These are phyloP conservation scores for Turnix velox DNA, from an alignment of 2,113 vertebrate species.

Conservation along the genomic window DNA sequence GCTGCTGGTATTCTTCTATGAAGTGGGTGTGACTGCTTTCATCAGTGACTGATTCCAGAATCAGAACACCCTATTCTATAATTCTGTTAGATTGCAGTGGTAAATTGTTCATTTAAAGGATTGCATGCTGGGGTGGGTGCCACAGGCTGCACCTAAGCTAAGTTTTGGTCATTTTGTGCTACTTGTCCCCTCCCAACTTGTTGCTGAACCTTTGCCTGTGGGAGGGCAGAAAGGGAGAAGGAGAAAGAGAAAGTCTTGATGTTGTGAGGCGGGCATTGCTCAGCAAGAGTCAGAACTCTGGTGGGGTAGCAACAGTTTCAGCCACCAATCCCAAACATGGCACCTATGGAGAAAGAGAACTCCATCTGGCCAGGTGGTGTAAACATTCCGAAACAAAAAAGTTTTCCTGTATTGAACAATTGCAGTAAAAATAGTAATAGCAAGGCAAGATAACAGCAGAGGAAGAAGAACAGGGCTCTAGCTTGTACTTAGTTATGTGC, in stretches of 20 bases:
- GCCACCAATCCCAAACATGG: neutral
- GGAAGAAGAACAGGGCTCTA: neutral
- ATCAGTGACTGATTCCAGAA: neutral
- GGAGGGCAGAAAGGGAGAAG: neutral
- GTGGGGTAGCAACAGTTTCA: neutral
- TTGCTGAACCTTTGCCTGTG: neutral
- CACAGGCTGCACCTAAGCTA: neutral
- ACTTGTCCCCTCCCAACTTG: neutral
- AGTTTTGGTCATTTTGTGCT: neutral
- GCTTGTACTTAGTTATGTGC: neutral
- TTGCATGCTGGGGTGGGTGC: neutral
- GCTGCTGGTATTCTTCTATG: neutral
- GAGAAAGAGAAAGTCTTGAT: neutral
- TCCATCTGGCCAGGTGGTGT: accelerated
- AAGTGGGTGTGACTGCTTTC: neutral
- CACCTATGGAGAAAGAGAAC: neutral
- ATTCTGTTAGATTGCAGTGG: neutral
- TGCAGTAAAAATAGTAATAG: neutral
- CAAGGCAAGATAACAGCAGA: neutral
- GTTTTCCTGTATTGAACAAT: neutral
- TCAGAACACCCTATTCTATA: neutral
- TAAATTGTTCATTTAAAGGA: neutral
- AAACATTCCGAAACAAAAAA: neutral
- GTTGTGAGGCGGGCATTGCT: neutral
- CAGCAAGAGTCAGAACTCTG: neutral